phyloP scores from a whole-genome alignment of 2,797 vertebrate genomes.

The Rhynchotus rufescens region DNA sequence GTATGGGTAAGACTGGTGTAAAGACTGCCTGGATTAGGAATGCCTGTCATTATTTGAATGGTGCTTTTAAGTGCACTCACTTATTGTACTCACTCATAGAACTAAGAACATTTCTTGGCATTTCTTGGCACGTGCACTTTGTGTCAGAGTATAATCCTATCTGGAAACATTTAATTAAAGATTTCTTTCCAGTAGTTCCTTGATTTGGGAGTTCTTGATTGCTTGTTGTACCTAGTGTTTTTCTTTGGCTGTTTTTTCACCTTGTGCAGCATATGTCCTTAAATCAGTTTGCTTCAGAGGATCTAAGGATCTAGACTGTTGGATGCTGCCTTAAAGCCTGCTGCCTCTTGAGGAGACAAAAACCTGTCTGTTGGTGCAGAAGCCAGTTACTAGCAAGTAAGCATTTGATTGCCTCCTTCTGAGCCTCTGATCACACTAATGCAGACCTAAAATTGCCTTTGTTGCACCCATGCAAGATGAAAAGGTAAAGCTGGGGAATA shows the following conservation, averaged over 20 bases:
- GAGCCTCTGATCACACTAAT: background rate
- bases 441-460: background rate
- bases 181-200: background rate
- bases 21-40: background rate
- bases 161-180: background rate
- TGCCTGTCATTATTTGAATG: background rate
- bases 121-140: background rate
- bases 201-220: background rate
- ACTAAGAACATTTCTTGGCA: background rate
- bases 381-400: background rate
- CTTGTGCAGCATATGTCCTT: background rate
- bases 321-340: background rate
- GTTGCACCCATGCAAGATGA: background rate
- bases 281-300: background rate
- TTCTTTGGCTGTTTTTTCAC: background rate
- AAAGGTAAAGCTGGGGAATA: background rate
- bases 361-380: background rate
- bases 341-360: background rate
- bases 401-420: background rate
- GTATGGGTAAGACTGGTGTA: background rate
- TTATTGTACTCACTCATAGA: fast-evolving
- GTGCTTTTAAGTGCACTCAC: background rate
- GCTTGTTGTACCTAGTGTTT: background rate
- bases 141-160: background rate
- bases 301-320: background rate